Percentiles rank a stretch among this genome's conserved stretches.
Conservation (phyloP, 2,888 invertebrate genomes). For the Pherbina coryleti region DNA sequence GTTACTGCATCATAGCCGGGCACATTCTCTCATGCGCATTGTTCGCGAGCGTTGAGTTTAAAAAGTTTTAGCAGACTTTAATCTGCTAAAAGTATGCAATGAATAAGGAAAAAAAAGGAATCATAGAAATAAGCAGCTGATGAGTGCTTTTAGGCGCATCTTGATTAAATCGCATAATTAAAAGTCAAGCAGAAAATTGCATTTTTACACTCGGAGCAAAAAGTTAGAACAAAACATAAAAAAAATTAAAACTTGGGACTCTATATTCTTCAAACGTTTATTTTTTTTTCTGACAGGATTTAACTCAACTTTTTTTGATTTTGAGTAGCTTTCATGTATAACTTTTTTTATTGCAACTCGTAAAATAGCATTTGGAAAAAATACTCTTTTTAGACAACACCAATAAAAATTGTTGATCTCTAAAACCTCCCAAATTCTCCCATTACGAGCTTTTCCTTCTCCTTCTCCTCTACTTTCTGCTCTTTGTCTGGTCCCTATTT, state of each 20-base stretch:
- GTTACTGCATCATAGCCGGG: too few species aligned
- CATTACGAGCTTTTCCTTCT: too few species aligned
- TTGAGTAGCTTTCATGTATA: too few species aligned
- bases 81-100: slow-evolving; percentile 62
- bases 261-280: too few species aligned
- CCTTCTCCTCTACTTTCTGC: background rate
- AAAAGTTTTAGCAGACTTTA: slow-evolving; percentile 56
- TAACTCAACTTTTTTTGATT: too few species aligned
- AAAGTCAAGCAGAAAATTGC: slow-evolving; percentile 56
- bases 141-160: background rate
- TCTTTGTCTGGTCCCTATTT: background rate
- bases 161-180: slow-evolving; percentile 41
- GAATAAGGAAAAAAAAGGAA: slow-evolving; percentile 59
- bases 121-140: slow-evolving; percentile 22
- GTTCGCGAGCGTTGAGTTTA: background rate
- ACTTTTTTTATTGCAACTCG: too few species aligned
- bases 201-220: slow-evolving; percentile 53
- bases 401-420: too few species aligned
- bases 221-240: background rate
- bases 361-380: too few species aligned
- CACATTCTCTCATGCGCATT: background rate
- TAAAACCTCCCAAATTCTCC: too few species aligned
- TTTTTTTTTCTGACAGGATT: too few species aligned
- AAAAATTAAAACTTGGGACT: background rate
- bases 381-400: too few species aligned